phyloP scores from a whole-genome alignment of 2,797 vertebrate species.

The Coccyzus lansbergi region DNA sequence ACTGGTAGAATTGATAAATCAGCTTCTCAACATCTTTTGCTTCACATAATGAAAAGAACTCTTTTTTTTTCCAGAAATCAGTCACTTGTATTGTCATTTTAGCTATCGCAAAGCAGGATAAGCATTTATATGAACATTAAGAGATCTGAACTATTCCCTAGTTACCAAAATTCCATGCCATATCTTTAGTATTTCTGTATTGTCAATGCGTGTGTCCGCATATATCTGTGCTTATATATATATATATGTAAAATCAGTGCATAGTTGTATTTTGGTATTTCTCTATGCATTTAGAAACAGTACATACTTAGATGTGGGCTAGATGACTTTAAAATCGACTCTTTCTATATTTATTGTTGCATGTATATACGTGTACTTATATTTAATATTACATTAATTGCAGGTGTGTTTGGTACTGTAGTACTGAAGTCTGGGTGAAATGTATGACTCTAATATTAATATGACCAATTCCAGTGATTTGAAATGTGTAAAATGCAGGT shows the following conservation, averaged over 20 bases:
- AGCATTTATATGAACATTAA: not conserved
- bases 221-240: not conserved
- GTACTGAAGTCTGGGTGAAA: not conserved
- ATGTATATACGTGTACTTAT: not conserved
- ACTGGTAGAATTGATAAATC: not conserved
- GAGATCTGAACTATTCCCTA: not conserved
- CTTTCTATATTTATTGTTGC: not conserved
- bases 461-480: not conserved
- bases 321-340: not conserved
- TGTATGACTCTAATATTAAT: not conserved
- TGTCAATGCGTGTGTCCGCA: not conserved
- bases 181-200: not conserved
- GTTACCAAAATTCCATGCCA: not conserved
- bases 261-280: not conserved
- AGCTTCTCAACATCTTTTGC: not conserved
- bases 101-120: not conserved
- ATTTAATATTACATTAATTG: not conserved
- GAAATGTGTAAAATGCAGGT: not conserved
- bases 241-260: not conserved
- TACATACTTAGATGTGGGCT: not conserved
- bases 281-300: not conserved
- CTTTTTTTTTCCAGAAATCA: not conserved
- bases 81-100: not conserved
- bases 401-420: not conserved
- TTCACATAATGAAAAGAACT: not conserved